These are phyloP conservation scores for Muschampia plurimacula DNA, from an alignment of 2,888 invertebrate genomes.

Conservation along the genomic window DNA sequence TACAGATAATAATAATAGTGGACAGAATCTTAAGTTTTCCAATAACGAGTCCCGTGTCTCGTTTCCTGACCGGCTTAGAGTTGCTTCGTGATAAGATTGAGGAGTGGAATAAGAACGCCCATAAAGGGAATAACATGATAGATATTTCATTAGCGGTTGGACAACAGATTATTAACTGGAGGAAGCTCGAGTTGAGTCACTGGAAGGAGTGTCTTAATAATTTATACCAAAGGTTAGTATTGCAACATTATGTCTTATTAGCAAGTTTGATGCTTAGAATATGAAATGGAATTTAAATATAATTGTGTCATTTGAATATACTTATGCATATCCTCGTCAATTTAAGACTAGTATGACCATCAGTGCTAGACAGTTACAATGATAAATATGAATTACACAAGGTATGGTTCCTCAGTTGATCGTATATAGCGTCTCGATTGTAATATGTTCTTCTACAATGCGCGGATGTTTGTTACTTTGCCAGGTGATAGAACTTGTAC, in stretches of 20 bases:
- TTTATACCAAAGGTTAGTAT: constrained; percentile 85
- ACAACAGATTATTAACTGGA: constrained; percentile 94
- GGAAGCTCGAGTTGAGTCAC: constrained; percentile 93
- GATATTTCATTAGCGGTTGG: constrained; percentile 90
- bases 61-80: constrained; percentile 96
- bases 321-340: too few species aligned
- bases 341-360: too few species aligned
- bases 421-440: too few species aligned
- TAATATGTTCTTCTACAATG: too few species aligned
- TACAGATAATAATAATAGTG: constrained; percentile 88
- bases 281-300: too few species aligned
- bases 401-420: too few species aligned
- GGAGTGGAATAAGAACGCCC: constrained; percentile 97
- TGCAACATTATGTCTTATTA: background rate
- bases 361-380: too few species aligned
- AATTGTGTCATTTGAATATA: too few species aligned
- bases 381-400: too few species aligned
- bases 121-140: constrained; percentile 93
- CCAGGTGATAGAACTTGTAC: too few species aligned
- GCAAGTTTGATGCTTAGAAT: too few species aligned
- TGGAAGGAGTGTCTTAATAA: constrained; percentile 94
- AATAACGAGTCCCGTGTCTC: constrained; percentile 92
- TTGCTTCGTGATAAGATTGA: constrained; percentile 93
- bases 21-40: constrained; percentile 89
- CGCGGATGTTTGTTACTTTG: too few species aligned